Percentiles rank a stretch among this genome's conserved stretches.
phyloP scores from a whole-genome alignment of 2,113 vertebrate genomes.

The Albula glossodonta region DNA sequence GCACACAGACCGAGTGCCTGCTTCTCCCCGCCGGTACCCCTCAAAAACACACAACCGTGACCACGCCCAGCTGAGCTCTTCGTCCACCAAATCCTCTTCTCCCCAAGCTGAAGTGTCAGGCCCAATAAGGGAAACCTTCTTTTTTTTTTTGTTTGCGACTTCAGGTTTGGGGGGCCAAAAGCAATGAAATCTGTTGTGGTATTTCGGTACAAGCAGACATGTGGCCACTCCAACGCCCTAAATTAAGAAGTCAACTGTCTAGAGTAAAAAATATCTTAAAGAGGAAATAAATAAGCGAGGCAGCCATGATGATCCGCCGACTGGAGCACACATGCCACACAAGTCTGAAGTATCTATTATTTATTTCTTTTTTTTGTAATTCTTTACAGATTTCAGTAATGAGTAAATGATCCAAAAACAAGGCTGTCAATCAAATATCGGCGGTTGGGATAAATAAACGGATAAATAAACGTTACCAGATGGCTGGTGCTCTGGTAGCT shows the following conservation, averaged over 20 bases:
- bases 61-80: background rate
- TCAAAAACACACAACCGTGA: background rate
- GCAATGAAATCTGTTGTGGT: background rate
- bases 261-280: background rate
- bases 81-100: no score
- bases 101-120: background rate
- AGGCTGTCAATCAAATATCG: slow-evolving; percentile 24
- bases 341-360: background rate
- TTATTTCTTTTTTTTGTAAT: background rate
- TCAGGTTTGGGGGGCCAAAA: background rate
- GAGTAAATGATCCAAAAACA: background rate
- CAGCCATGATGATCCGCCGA: background rate
- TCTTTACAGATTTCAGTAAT: slow-evolving; percentile 24
- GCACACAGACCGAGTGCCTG: slow-evolving; percentile 42
- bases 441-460: background rate
- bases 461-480: slow-evolving; percentile 16
- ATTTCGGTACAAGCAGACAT: background rate
- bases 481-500: background rate
- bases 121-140: background rate
- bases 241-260: background rate
- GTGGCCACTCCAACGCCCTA: no score
- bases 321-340: background rate
- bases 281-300: background rate
- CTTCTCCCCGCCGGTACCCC: slow-evolving; percentile 39
- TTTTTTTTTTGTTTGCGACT: background rate